Base-by-base conservation (phyloP, 2,888 invertebrate species). In the Choreutis nemorana region DNA sequence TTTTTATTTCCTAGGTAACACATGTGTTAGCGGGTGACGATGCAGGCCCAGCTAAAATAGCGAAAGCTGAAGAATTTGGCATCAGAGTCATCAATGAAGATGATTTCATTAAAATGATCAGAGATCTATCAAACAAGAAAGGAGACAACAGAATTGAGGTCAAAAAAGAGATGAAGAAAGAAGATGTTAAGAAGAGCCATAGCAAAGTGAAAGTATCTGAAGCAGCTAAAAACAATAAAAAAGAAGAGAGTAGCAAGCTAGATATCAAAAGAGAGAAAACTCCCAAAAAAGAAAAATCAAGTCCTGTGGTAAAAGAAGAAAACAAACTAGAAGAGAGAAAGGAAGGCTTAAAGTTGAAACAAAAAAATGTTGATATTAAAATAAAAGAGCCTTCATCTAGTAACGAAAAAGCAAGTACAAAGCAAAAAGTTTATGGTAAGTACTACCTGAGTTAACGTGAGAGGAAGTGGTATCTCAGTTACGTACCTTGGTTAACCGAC, bases 21-120 rank as follows among this genome's bases (percentile, higher is more conserved):
- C 95, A 92, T 60, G 58, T 97, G 2, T 77, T 97, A 12, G 84
- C 88, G 2, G 97, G 97, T 0, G 88, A 92, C 28, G 91, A 95
- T 29, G 82, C 93, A 1, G 97, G 96, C 0, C 90, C 89, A 4
- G 82, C 89, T 3, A 97, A 97, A 80, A 56, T 92, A 23, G 83
- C 83, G 0, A 94, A 93, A 65, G 89, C 90, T 0, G 73, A 83
- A 48, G 83, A 81, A 38, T 72, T 89, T 13, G 84, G 85, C 9
- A 86, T 90, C n/a, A 86, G 84, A 50, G 81, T 86, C 30, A 71
- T 96, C 14, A 83, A 83, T 37, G 95, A 96, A 72, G 91, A 96
- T 66, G 89, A 86, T 9, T 82, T 97, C 18, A 70, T 96, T 9
- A 84, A 91, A 52, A 72, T 96, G 52, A 89, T 96, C 32, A 70